These are phyloP conservation scores for Urechis unicinctus DNA, from an alignment of 2,888 invertebrate species.

Conservation along the genomic window DNA sequence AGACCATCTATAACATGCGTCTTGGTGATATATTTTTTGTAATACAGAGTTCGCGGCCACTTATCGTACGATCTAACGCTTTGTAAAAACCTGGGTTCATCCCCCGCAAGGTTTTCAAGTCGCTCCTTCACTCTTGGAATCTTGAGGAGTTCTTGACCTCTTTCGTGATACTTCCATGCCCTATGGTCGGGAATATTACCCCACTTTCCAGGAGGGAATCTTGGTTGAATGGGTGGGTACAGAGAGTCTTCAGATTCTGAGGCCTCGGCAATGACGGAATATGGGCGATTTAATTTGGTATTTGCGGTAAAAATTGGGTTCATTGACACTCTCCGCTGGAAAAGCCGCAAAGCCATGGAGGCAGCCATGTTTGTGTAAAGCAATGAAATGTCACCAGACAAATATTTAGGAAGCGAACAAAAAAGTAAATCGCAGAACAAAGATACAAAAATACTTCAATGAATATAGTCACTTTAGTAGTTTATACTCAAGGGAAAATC, in stretches of 20 bases:
- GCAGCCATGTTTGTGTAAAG: no score
- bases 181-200: conserved; percentile 26
- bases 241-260: conserved; percentile 19
- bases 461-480: no score
- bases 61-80: conserved; percentile 7
- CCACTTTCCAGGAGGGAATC: conserved; percentile 39
- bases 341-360: no score
- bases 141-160: conserved; percentile 19
- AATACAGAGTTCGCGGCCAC: conserved; percentile 53
- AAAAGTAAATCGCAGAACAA: no score
- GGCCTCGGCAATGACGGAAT: no score
- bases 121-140: conserved; percentile 24
- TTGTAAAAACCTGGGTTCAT: conserved; percentile 7
- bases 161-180: conserved; percentile 35
- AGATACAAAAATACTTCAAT: no score
- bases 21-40: conserved; percentile 71
- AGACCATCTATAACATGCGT: conserved; percentile 65
- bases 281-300: no score
- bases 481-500: no score
- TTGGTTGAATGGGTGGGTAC: conserved; percentile 40
- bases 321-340: no score
- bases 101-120: conserved; percentile 23
- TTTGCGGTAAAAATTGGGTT: no score
- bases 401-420: no score
- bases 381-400: no score